Conservation (phyloP, 2,113 vertebrate genomes). For the Oryzias celebensis region DNA sequence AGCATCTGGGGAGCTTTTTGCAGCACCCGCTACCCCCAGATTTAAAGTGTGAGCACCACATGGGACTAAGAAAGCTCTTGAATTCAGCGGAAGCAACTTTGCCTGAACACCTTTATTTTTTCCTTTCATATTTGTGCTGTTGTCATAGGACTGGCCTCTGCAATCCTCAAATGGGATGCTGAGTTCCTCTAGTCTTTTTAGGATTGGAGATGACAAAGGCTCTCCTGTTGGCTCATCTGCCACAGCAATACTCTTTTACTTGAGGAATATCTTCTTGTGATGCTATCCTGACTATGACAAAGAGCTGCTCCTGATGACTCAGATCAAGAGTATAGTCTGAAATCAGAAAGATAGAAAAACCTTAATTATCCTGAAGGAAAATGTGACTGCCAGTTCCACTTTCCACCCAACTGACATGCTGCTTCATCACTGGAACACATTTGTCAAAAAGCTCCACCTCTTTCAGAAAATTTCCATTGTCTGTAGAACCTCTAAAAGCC, state of each 20-base stretch:
- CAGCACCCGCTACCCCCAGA: slow-evolving; percentile 21
- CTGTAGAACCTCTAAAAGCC: slow-evolving; percentile 26
- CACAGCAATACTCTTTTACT: too few relatives aligned
- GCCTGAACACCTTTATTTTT: background rate
- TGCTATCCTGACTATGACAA: slow-evolving; percentile 9
- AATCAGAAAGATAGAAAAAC: slow-evolving; percentile 6
- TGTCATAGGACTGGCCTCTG: slow-evolving; percentile 1
- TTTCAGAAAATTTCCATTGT: slow-evolving; percentile 31
- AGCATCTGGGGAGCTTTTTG: slow-evolving; percentile 34
- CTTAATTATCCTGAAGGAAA: too few relatives aligned
- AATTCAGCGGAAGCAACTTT: background rate
- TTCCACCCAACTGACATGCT: background rate
- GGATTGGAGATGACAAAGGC: slow-evolving; percentile 17
- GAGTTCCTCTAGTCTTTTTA: slow-evolving; percentile 32
- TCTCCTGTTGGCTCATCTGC: slow-evolving; percentile 20
- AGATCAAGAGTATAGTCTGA: slow-evolving; percentile 33
- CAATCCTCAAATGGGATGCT: slow-evolving; percentile 35
- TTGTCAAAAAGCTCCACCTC: slow-evolving; percentile 1
- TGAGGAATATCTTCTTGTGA: slow-evolving; percentile 7
- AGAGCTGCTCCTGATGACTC: slow-evolving; percentile 14
- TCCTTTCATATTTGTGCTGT: background rate
- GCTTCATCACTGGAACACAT: slow-evolving; percentile 1
- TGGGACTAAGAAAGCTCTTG: background rate
- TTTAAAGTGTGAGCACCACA: slow-evolving; percentile 1
- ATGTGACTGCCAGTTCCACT: background rate